phyloP scores from a whole-genome alignment of 2,888 invertebrate genomes.

The Bombyx huttoni region DNA sequence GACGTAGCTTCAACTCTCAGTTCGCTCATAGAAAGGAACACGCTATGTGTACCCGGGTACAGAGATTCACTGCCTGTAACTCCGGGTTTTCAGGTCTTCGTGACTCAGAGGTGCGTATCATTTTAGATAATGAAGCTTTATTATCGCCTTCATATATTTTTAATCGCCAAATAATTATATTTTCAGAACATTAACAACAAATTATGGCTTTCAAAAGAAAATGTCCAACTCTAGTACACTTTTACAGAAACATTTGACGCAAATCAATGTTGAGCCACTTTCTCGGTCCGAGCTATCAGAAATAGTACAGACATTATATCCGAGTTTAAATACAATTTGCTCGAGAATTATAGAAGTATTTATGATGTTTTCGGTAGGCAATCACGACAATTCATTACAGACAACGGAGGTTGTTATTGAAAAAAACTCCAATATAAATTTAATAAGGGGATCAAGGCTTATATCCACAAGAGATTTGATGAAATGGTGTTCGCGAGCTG shows the following conservation, averaged over 20 bases:
- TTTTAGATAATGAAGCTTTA: too few species aligned
- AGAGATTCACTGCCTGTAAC: slow-evolving; percentile 84
- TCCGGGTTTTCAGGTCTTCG: slow-evolving; percentile 92
- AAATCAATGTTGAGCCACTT: slow-evolving; percentile 85
- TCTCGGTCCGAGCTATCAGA: slow-evolving; percentile 80
- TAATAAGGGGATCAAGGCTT: slow-evolving; percentile 72
- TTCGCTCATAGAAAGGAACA: slow-evolving; percentile 86
- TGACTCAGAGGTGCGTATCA: slow-evolving; percentile 81
- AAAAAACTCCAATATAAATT: slow-evolving; percentile 25
- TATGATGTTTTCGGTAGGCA: slow-evolving; percentile 82
- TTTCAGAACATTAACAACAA: slow-evolving; percentile 73
- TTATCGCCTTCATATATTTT: too few species aligned
- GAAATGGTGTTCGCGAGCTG: slow-evolving; percentile 89
- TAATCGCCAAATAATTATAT: slow-evolving; percentile 2
- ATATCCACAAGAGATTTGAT: slow-evolving; percentile 91
- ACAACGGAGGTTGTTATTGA: slow-evolving; percentile 34
- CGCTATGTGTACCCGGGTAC: slow-evolving; percentile 89
- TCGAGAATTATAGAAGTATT: slow-evolving; percentile 87
- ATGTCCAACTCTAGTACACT: slow-evolving; percentile 77
- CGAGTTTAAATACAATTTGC: slow-evolving; percentile 79
- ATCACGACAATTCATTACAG: slow-evolving; percentile 67
- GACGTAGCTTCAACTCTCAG: slow-evolving; percentile 92
- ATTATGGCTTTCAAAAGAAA: slow-evolving; percentile 75
- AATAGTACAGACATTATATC: slow-evolving; percentile 79
- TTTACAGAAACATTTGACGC: slow-evolving; percentile 86